Conservation (phyloP, 2,113 vertebrate species). For the Bufo bufo region DNA sequence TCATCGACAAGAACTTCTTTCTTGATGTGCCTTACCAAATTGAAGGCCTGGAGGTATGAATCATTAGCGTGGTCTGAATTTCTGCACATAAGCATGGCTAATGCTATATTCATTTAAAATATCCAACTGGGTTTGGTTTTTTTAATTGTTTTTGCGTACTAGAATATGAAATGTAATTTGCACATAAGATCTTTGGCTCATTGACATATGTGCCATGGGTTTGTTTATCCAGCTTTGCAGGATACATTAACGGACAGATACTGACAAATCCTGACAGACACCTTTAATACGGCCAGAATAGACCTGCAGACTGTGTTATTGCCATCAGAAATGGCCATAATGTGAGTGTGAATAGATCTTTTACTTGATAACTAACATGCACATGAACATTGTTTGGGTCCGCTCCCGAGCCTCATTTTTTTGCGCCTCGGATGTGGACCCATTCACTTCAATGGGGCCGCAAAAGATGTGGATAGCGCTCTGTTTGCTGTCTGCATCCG, state of each 20-base stretch:
- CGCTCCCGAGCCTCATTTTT: no score
- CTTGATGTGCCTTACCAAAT: not conserved
- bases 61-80: not conserved
- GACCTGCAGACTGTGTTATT: no score
- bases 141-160: not conserved
- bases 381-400: no score
- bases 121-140: not conserved
- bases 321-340: no score
- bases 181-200: not conserved
- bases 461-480: no score
- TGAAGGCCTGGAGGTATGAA: not conserved
- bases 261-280: not conserved
- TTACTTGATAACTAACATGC: no score
- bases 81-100: not conserved
- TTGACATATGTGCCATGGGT: not conserved
- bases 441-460: no score
- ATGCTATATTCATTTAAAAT: not conserved
- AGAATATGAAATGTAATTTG: not conserved
- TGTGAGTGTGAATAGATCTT: no score
- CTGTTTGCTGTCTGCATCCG: no score
- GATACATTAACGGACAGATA: not conserved
- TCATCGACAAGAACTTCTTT: not conserved
- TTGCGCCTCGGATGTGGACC: no score
- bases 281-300: not conserved
- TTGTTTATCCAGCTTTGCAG: not conserved